Percentiles rank a stretch among this genome's conserved stretches.
phyloP scores from a whole-genome alignment of 2,888 invertebrate species.

The Hemaris fuciformis region DNA sequence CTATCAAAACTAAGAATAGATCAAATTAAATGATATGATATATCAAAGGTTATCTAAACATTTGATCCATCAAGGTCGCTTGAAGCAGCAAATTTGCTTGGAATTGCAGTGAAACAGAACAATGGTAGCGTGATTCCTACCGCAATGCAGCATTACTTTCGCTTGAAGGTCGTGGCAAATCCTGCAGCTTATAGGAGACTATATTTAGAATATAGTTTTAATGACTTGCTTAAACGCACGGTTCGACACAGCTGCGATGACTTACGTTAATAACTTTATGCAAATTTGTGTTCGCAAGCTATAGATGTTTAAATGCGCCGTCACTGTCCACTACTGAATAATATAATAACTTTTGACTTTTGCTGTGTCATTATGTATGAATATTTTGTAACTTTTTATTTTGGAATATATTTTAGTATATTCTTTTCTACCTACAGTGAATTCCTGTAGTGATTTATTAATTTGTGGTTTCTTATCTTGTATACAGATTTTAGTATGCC shows the following conservation, averaged over 20 bases:
- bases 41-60: slow-evolving; percentile 29
- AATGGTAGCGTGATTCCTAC: slow-evolving; percentile 61
- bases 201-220: slow-evolving; percentile 30
- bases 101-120: slow-evolving; percentile 50
- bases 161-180: slow-evolving; percentile 57
- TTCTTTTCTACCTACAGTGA: no score
- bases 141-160: slow-evolving; percentile 67
- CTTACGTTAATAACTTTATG: background rate
- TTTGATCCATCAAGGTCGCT: slow-evolving; percentile 51
- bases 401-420: background rate
- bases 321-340: background rate
- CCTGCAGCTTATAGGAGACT: slow-evolving; percentile 49
- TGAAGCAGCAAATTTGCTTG: slow-evolving; percentile 31
- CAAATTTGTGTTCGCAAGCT: background rate
- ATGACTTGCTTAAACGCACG: slow-evolving; percentile 12
- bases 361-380: background rate
- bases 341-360: background rate
- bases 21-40: background rate
- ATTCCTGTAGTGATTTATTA: no score
- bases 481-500: no score
- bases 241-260: background rate
- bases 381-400: background rate
- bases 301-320: background rate
- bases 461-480: no score
- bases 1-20: background rate